Base-by-base conservation (phyloP, 2,888 invertebrate genomes). In the Agrenia bidenticulata region DNA sequence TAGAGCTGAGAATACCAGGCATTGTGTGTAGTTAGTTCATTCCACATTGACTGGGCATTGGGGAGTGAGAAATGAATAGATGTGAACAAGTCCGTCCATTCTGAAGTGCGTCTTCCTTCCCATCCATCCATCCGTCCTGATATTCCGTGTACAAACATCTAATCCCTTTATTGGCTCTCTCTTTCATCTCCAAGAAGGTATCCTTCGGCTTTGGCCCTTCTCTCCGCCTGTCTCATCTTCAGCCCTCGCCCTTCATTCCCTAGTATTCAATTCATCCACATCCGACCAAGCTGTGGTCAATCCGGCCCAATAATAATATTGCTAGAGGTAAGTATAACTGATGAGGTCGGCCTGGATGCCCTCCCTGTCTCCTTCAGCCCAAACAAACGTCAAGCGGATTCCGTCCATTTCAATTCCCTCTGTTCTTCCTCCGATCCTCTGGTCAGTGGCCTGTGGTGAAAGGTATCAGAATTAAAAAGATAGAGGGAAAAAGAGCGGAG, bases 101-200 rank as follows among this genome's bases (percentile, higher is more conserved):
- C 15, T 51, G 51, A 19, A 51, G 24, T 24, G 51, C 24, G 13
- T 24, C 51, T 51, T 19, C 51, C 51, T 51, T 51, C 51, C 24
- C 7, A 24, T 51, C 49, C 49, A 19, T 49, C 49, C 49, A 23
- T 24, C 21, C 51, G 15, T 45, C 45, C 45, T 45, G 9, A 5
- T 15, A 5, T 5, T 15, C 45, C n/a, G 13, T 17, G 51, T 54
- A 15, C 54, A 54, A 54, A 54, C 54, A 54, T 32, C 54, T 54
- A 54, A 54, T 54, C 54, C 54, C 32, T 32, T 54, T 54, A 54
- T 51, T 51, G 51, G 27, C 54, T 19, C 24, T 19, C 24, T 24
- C 51, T 51, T 51, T 51, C 51, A 51, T 51, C 51, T 51, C 23
- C 15, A 45, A 19, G 19, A 45, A 45, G 45, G n/a, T 45, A 45